Conservation (phyloP, 2,113 vertebrate genomes). For the Carassius carassius region DNA sequence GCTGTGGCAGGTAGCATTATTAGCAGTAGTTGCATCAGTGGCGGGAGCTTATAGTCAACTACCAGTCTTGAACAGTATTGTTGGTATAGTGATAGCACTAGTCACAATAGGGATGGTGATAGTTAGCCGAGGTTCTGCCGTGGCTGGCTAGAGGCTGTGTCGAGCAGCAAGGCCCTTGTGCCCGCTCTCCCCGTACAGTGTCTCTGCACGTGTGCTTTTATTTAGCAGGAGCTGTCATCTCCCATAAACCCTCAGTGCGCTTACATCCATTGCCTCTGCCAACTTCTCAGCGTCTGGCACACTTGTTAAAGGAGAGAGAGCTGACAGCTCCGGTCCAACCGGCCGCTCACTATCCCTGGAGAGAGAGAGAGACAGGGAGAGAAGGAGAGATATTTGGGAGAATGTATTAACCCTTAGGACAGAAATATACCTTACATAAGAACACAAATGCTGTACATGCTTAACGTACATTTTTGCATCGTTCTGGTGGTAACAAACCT, state of each 20-base stretch:
- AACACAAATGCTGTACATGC: background rate
- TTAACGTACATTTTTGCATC: background rate
- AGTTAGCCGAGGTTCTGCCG: constrained; percentile 47
- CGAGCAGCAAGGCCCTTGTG: constrained; percentile 52
- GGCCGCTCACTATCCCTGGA: constrained; percentile 51
- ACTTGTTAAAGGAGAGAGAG: constrained; percentile 65
- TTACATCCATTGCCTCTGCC: constrained; percentile 71
- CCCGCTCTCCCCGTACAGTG: constrained; percentile 51
- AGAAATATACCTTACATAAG: constrained; percentile 30
- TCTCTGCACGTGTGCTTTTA: constrained; percentile 66
- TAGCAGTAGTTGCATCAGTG: constrained; percentile 31
- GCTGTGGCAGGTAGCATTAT: constrained; percentile 7
- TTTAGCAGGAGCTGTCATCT: constrained; percentile 78
- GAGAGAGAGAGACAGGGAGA: constrained; percentile 39
- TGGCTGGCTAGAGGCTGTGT: constrained; percentile 42
- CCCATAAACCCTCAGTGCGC: constrained; percentile 72
- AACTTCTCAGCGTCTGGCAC: constrained; percentile 73
- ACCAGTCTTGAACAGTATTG: background rate
- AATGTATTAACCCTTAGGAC: constrained; percentile 19
- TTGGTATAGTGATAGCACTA: constrained; percentile 36
- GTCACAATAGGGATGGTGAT: constrained; percentile 44
- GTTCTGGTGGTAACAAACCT: background rate
- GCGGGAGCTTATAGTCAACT: constrained; percentile 3
- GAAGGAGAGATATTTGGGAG: constrained; percentile 43
- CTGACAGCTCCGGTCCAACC: constrained; percentile 68